Base-by-base conservation (phyloP, 1,140 invertebrate species). In the Stegodyphus dumicola region DNA sequence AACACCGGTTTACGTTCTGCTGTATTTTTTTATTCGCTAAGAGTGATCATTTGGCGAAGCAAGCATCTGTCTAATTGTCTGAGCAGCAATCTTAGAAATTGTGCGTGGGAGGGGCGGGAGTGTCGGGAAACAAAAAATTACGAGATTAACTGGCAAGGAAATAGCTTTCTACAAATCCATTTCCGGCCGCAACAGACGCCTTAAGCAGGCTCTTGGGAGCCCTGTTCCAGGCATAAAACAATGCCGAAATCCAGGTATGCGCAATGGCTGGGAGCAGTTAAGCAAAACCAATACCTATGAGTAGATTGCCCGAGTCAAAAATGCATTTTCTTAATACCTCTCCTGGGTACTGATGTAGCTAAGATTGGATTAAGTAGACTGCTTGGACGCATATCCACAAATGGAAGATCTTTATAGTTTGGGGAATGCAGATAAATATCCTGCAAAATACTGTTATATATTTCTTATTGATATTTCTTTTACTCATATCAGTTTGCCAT, bases 161-260 rank as follows among this genome's bases (percentile, higher is more conserved):
- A 84, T 84, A 67, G 81, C 81, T 84, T 84, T 84, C 81, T 77
- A 77, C 81, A 84, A 84, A 77, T 85, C 81, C 73, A 85, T 85
- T 85, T 77, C 81, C 48, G 66, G 60, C 81, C 74, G 53, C 81
- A 77, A 56, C 73, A 84, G 81, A 76, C 81, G 81, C 81, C 64
- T 77, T 60, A 76, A 85, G 74, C 65, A 53, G 71, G 17, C 73
- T 77, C 81, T 70, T 17, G 74, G 74, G 81, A 77, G 10, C 48
- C 11, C 33, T 54, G 52, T 64, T 65, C 48, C 10, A 77, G 71
- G 52, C 49, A 51, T 17, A 76, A 77, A 85, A 85, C 81, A 85
- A 85, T 69, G 65, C 81, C 74, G 13, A 67, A 73, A 74, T 83
- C 80, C 11, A 18, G 49, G 13, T 77, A 85, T 74, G 81, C 77